Conservation (phyloP, 2,888 invertebrate genomes). For the Thumatha senex region DNA sequence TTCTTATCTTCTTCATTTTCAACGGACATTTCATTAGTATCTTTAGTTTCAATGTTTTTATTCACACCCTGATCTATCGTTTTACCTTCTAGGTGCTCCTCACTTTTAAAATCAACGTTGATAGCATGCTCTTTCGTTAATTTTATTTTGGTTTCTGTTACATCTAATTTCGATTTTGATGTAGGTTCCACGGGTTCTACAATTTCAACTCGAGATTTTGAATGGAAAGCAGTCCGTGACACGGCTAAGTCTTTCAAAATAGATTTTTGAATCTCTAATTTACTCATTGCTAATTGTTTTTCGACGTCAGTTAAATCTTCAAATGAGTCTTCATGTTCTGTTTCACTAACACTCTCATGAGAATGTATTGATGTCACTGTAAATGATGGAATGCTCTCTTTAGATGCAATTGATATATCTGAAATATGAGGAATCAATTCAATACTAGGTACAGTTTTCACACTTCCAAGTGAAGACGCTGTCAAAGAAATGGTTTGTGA, state of each 20-base stretch:
- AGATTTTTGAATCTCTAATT: constrained; percentile 66
- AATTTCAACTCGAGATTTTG: constrained; percentile 1
- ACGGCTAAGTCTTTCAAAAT: constrained; percentile 67
- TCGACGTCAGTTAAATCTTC: constrained; percentile 52
- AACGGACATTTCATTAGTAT: neutral
- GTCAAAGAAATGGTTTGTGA: constrained; percentile 27
- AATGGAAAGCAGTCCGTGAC: constrained; percentile 36
- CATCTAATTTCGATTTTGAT: neutral
- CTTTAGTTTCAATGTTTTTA: neutral
- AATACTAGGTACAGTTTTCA: constrained; percentile 68
- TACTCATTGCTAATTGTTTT: constrained; percentile 58
- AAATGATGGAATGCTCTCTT: constrained; percentile 67
- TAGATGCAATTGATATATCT: constrained; percentile 37
- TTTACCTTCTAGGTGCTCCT: neutral
- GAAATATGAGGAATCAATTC: constrained; percentile 51
- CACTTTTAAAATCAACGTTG: neutral
- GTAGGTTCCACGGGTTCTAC: neutral
- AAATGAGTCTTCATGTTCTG: constrained; percentile 24
- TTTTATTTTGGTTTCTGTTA: neutral
- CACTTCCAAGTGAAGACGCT: constrained; percentile 53
- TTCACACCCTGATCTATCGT: neutral
- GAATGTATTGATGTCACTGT: constrained; percentile 59
- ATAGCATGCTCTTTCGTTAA: too few relatives aligned
- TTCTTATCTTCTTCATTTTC: neutral
- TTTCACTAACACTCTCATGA: constrained; percentile 30